A percentile compares a stretch with the other conserved stretches of the same genome.
Conservation (phyloP, 64 coral and sea anemone genomes). For the Orbicella faveolata region DNA sequence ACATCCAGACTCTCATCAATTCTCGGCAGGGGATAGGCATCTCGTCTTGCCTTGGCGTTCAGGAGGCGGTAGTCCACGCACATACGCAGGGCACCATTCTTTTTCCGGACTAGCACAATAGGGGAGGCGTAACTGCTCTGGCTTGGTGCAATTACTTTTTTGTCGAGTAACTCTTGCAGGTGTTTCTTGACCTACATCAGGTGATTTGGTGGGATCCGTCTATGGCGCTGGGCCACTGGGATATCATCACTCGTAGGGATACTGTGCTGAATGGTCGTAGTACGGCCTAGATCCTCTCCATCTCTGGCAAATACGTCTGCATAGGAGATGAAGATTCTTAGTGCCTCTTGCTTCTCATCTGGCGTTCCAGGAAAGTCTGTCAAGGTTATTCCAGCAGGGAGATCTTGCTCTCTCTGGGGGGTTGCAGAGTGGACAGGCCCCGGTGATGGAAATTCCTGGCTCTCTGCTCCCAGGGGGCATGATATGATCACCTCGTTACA, state of each 20-base stretch:
- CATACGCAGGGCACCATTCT: slow-evolving; percentile 5
- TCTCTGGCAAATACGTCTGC: slow-evolving; percentile 44
- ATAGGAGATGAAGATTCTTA: slow-evolving; percentile 7
- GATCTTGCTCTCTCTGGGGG: background rate
- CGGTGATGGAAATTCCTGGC: background rate
- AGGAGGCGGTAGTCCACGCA: slow-evolving; percentile 45
- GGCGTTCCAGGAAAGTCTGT: slow-evolving; percentile 47
- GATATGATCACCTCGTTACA: slow-evolving; percentile 45
- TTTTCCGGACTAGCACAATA: slow-evolving; percentile 54
- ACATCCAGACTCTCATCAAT: slow-evolving; percentile 39
- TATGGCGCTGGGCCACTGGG: slow-evolving; percentile 42
- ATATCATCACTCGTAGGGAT: slow-evolving; percentile 49
- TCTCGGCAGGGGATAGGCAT: slow-evolving; percentile 18
- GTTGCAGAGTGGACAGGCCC: background rate
- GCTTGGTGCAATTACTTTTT: slow-evolving; percentile 25
- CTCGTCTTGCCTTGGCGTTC: slow-evolving; percentile 1
- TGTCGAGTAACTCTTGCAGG: slow-evolving; percentile 46
- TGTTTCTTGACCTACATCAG: slow-evolving; percentile 51
- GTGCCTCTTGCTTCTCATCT: slow-evolving; percentile 28
- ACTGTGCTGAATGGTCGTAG: slow-evolving; percentile 18
- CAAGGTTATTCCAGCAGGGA: slow-evolving; percentile 37
- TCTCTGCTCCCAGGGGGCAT: background rate
- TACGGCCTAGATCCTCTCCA: slow-evolving; percentile 49
- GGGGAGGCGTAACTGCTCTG: slow-evolving; percentile 52
- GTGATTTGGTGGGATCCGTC: slow-evolving; percentile 50